Conservation (phyloP, 2,797 vertebrate species). For the Pseudotriccus pelzelni region DNA sequence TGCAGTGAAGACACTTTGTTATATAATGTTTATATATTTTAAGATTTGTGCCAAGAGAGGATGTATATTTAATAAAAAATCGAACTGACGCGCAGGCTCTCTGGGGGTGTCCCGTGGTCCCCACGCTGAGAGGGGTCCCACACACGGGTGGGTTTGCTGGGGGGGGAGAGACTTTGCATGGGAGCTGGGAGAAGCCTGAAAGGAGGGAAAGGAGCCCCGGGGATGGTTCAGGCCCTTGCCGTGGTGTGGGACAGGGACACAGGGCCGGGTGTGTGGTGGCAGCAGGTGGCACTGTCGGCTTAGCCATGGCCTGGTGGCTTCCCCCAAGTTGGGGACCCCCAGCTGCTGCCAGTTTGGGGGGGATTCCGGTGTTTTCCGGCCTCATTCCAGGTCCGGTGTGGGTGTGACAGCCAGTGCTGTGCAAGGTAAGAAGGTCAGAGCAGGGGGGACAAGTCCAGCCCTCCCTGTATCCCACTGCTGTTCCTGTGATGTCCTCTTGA, state of each 20-base stretch:
- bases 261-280: not conserved
- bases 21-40: constrained; percentile 79
- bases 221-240: not conserved
- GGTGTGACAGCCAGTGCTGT: rapidly evolving
- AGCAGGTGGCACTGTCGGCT: constrained; percentile 60
- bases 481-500: rapidly evolving
- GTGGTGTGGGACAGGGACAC: not conserved
- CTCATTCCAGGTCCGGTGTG: rapidly evolving
- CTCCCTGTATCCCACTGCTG: not conserved
- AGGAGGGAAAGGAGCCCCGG: not conserved
- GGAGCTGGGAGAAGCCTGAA: not conserved
- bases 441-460: not conserved
- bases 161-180: rapidly evolving
- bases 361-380: not conserved
- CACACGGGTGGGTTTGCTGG: rapidly evolving
- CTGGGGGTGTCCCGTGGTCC: rapidly evolving
- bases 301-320: not conserved
- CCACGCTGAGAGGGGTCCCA: rapidly evolving
- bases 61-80: constrained; percentile 83
- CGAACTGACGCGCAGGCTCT: not conserved
- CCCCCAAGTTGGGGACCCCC: not conserved
- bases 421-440: rapidly evolving
- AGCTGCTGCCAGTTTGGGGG: not conserved
- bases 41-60: constrained; percentile 79
- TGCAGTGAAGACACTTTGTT: constrained; percentile 78